These are phyloP conservation scores for Lonchura striata DNA, from an alignment of 2,113 vertebrate species.

Conservation along the genomic window DNA sequence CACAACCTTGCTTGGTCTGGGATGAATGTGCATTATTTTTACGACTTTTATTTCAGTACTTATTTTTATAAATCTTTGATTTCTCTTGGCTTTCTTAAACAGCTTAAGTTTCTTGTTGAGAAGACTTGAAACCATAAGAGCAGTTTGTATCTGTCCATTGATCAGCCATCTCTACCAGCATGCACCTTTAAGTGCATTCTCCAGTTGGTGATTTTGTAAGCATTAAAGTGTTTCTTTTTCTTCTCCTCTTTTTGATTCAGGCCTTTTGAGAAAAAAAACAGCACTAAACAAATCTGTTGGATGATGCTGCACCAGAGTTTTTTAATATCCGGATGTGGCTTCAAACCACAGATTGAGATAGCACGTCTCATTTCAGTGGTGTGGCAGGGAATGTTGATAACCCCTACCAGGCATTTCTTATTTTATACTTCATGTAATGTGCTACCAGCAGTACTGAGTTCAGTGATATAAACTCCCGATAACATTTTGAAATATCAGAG, in stretches of 20 bases:
- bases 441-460: neutral
- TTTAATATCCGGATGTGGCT: neutral
- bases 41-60: neutral
- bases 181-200: neutral
- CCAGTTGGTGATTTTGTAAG: neutral
- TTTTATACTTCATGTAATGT: neutral
- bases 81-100: neutral
- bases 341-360: neutral
- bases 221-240: neutral
- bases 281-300: neutral
- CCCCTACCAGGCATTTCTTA: neutral
- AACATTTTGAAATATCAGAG: neutral
- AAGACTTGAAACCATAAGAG: neutral
- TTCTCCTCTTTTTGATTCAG: neutral
- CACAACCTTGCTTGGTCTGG: neutral
- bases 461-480: neutral
- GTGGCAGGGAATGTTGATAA: neutral
- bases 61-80: neutral
- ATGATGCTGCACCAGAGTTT: neutral
- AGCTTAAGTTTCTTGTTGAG: neutral
- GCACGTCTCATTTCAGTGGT: fast-evolving
- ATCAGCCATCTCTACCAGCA: neutral
- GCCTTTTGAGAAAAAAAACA: neutral
- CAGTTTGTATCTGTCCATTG: neutral
- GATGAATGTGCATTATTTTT: neutral